Evolutionary conservation across 2,888 invertebrate species (phyloP).

Genomic region (Coleophora flavipennella): DNA sequence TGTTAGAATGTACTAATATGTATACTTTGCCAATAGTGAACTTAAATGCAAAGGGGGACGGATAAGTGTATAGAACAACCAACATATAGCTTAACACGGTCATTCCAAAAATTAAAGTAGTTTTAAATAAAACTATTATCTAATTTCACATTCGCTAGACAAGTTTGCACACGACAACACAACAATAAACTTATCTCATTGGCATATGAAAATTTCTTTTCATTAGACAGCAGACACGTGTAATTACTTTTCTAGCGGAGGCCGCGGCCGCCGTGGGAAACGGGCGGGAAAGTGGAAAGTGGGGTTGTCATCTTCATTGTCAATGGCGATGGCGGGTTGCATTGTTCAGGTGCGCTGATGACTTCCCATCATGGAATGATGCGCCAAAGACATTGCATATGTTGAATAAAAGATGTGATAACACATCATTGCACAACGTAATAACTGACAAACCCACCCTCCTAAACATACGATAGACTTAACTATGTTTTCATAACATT

Average conservation of each 20-base stretch:
- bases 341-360: constrained; percentile 32
- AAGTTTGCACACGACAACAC: background rate
- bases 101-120: no score
- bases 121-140: background rate
- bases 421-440: no score
- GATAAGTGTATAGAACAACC: no score
- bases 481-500: no score
- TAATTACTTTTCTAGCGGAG: constrained; percentile 27
- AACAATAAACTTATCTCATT: no score
- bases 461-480: no score
- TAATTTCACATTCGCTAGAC: background rate
- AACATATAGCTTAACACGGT: no score
- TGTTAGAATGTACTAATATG: no score
- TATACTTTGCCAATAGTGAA: no score
- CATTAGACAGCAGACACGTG: background rate
- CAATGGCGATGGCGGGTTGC: constrained; percentile 56
- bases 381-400: background rate
- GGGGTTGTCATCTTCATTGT: constrained; percentile 48
- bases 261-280: constrained; percentile 39
- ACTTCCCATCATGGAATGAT: constrained; percentile 53
- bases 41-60: no score
- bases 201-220: constrained; percentile 5
- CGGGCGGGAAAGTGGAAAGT: constrained; percentile 66
- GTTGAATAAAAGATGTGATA: no score
- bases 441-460: no score